Evolutionary conservation across 2,113 vertebrate genomes (phyloP).

Genomic region (Cyprinodon brontotheroides): DNA sequence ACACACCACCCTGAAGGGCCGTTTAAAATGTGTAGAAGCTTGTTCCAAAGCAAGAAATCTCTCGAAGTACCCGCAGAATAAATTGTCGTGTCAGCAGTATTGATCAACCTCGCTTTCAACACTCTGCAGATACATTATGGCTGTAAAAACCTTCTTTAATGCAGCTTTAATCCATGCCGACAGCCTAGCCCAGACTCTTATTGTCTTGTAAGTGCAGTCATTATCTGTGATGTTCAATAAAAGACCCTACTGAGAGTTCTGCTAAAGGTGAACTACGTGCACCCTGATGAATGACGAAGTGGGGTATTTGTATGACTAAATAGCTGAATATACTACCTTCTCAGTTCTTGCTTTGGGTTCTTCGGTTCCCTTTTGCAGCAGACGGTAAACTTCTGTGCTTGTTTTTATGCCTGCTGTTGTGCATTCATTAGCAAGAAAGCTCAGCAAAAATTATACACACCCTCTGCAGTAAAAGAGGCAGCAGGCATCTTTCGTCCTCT

Average conservation of each 20-base stretch:
- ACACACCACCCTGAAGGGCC: background rate
- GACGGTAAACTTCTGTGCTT: slow-evolving; percentile 17
- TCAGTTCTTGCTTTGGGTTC: slow-evolving; percentile 1
- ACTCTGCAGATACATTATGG: slow-evolving; percentile 58
- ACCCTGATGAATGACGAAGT: slow-evolving; percentile 41
- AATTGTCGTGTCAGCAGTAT: slow-evolving; percentile 54
- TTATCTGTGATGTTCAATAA: slow-evolving; percentile 63
- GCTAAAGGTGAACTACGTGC: slow-evolving; percentile 51
- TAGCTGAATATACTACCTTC: slow-evolving; percentile 23
- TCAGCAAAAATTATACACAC: slow-evolving; percentile 5
- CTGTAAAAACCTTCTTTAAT: slow-evolving; percentile 55
- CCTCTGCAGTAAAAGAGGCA: slow-evolving; percentile 1
- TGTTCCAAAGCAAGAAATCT: slow-evolving; percentile 23
- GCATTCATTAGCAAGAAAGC: slow-evolving; percentile 20
- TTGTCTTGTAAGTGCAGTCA: slow-evolving; percentile 61
- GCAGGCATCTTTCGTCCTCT: slow-evolving; percentile 10
- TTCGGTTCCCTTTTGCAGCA: slow-evolving; percentile 10
- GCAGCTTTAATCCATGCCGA: slow-evolving; percentile 60
- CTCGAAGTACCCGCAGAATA: slow-evolving; percentile 42
- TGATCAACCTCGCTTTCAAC: slow-evolving; percentile 56
- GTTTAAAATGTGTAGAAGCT: slow-evolving; percentile 25
- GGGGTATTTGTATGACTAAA: slow-evolving; percentile 45
- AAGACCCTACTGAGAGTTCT: slow-evolving; percentile 48
- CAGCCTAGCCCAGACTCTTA: slow-evolving; percentile 38
- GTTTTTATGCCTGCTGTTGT: slow-evolving; percentile 10